A percentile compares a stretch with the other conserved stretches of the same genome.
Conservation (phyloP, 2,797 vertebrate species). For the Melanogrammus aeglefinus region DNA sequence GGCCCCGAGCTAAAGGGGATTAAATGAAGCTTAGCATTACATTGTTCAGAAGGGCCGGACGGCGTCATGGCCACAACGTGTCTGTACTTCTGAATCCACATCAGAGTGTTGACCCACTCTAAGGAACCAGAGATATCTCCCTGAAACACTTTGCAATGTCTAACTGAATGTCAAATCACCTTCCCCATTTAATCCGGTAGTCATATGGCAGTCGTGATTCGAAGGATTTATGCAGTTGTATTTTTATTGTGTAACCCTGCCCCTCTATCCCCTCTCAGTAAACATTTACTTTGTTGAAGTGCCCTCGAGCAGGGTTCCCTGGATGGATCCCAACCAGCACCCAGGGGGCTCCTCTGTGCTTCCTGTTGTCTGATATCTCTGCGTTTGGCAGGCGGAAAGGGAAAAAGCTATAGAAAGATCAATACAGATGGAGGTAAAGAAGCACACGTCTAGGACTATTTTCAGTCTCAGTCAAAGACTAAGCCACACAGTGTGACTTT, state of each 20-base stretch:
- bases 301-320: background rate
- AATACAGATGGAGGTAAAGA: background rate
- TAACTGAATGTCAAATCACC: background rate
- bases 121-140: background rate
- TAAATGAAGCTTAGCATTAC: conserved; percentile 52
- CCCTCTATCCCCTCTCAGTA: background rate
- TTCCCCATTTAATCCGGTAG: background rate
- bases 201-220: background rate
- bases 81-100: background rate
- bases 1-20: conserved; percentile 58
- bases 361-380: background rate
- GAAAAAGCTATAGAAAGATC: background rate
- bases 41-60: conserved; percentile 39
- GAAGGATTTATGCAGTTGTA: background rate
- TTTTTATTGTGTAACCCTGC: background rate
- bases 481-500: background rate
- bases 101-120: conserved; percentile 21
- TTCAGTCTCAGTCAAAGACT: background rate
- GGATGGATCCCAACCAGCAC: background rate
- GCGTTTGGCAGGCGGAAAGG: background rate
- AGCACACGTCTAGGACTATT: background rate
- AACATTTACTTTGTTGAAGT: background rate
- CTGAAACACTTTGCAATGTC: background rate
- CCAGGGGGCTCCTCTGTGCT: background rate
- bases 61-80: conserved; percentile 19